Evolutionary conservation across 2,888 invertebrate species (phyloP).

Genomic region (Spatulosminthurus flaviceps): DNA sequence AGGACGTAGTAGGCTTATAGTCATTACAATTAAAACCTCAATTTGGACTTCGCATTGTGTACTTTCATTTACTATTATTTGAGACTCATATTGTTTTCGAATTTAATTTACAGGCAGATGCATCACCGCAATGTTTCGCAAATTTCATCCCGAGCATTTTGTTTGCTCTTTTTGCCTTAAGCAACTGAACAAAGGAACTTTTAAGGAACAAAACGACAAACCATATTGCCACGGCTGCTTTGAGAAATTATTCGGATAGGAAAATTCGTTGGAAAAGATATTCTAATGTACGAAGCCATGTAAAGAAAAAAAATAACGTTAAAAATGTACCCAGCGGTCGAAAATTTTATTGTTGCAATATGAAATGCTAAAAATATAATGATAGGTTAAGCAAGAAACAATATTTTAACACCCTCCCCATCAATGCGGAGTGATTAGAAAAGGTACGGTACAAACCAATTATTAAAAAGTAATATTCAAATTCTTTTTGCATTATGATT

Average conservation of each 20-base stretch:
- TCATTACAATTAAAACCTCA: background rate
- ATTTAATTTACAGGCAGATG: slow-evolving; percentile 75
- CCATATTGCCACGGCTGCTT: slow-evolving; percentile 99
- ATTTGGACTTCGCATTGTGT: background rate
- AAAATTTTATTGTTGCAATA: background rate
- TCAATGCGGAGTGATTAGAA: no score
- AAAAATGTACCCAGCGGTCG: background rate
- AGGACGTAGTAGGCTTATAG: background rate
- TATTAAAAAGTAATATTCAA: no score
- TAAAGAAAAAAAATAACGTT: slow-evolving; percentile 24
- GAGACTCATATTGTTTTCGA: background rate
- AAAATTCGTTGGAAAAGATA: slow-evolving; percentile 64
- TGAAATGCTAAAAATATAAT: background rate
- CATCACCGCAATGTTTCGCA: slow-evolving; percentile 98
- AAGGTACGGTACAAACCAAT: no score
- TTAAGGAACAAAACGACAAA: slow-evolving; percentile 98
- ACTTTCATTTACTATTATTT: background rate
- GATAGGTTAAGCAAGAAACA: background rate
- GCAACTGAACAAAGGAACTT: slow-evolving; percentile 98
- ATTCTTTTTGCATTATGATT: no score
- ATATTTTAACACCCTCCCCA: background rate
- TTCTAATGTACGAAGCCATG: slow-evolving; percentile 40
- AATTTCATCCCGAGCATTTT: slow-evolving; percentile 99
- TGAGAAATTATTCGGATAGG: slow-evolving; percentile 92
- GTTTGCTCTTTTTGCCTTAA: slow-evolving; percentile 99